phyloP scores from a whole-genome alignment of 2,797 vertebrate species.

The Brachymystax lenok region DNA sequence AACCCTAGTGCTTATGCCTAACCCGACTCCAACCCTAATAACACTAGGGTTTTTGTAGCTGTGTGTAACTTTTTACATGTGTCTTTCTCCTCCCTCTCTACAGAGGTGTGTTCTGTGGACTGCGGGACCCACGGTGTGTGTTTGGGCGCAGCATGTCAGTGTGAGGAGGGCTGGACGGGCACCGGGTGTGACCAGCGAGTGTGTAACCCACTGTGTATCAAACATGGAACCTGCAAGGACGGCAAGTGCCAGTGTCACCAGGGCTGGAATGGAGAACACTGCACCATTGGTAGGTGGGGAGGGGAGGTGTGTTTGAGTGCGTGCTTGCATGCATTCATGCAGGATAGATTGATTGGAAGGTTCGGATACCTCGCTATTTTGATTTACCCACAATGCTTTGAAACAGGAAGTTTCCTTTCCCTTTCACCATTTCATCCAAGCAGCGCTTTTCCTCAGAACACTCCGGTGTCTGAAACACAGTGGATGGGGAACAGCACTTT shows the following conservation, averaged over 20 bases:
- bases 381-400: conserved; percentile 65
- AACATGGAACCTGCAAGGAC: conserved; percentile 98
- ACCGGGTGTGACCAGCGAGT: conserved; percentile 94
- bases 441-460: background rate
- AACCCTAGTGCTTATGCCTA: too few relatives aligned
- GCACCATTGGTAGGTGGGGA: conserved; percentile 93
- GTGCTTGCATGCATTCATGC: conserved; percentile 10
- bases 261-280: conserved; percentile 99
- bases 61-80: background rate
- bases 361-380: conserved; percentile 65
- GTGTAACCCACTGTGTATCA: conserved; percentile 96
- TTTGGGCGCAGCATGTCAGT: conserved; percentile 94
- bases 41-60: background rate
- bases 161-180: conserved; percentile 98
- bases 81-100: conserved; percentile 34
- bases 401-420: conserved; percentile 67
- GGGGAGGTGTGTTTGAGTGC: background rate
- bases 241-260: conserved; percentile 99
- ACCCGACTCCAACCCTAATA: too few relatives aligned
- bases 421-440: conserved; percentile 56
- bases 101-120: conserved; percentile 98
- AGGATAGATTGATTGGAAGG: conserved; percentile 54
- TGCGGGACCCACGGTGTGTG: conserved; percentile 98
- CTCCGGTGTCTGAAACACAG: conserved; percentile 5
- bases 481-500: conserved; percentile 58